Percentiles rank a stretch among this genome's conserved stretches.
These are phyloP conservation scores for Euthynnus affinis DNA, from an alignment of 2,797 vertebrate species.

Conservation along the genomic window DNA sequence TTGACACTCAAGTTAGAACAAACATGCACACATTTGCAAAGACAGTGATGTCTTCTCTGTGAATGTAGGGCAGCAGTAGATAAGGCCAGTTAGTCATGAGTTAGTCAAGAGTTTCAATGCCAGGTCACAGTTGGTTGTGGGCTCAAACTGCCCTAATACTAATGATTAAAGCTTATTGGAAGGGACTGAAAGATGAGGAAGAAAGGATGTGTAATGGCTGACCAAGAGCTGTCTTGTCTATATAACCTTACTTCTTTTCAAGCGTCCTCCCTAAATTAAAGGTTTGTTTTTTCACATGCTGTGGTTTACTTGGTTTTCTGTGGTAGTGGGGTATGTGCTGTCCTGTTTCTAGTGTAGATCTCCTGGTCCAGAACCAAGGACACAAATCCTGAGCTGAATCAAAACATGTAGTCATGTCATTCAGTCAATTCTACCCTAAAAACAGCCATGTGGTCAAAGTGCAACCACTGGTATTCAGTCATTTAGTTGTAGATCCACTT, in stretches of 20 bases:
- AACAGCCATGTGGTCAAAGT: no score
- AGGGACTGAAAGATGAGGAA: conserved; percentile 16
- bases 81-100: conserved; percentile 37
- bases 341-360: not conserved
- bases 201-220: not conserved
- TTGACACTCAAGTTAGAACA: not conserved
- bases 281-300: not conserved
- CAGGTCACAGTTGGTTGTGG: conserved; percentile 23
- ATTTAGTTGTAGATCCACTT: no score
- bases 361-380: no score
- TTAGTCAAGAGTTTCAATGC: conserved; percentile 42
- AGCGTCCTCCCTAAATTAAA: not conserved
- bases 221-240: not conserved
- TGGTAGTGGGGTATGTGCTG: no score
- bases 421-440: not conserved
- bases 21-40: not conserved
- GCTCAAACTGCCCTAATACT: conserved; percentile 5
- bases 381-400: not conserved
- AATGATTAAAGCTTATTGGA: conserved; percentile 19
- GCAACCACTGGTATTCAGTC: no score
- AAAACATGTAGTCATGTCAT: not conserved
- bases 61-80: conserved; percentile 43
- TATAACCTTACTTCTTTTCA: not conserved
- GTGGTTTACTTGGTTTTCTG: not conserved
- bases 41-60: not conserved